A percentile compares a stretch with the other conserved stretches of the same genome.
phyloP scores from a whole-genome alignment of 2,888 invertebrate species.

The Drosophila macrospina region DNA sequence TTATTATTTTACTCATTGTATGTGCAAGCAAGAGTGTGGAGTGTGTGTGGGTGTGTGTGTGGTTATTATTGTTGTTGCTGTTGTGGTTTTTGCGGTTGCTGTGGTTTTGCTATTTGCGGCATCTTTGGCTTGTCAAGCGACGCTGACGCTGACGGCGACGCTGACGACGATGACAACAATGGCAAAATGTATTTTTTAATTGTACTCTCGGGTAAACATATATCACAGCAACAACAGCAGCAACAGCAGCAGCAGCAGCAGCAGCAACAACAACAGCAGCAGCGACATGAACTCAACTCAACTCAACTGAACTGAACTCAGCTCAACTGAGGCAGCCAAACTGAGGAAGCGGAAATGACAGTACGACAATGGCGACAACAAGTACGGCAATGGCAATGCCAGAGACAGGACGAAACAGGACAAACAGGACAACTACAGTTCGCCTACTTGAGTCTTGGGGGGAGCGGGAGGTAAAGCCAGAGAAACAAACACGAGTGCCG shows the following conservation, averaged over 20 bases:
- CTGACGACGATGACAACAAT: constrained; percentile 69
- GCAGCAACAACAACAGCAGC: constrained; percentile 9
- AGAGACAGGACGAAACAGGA: constrained; percentile 39
- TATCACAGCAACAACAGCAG: constrained; percentile 50
- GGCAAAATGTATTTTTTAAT: constrained; percentile 80
- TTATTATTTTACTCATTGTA: constrained; percentile 66
- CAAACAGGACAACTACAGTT: constrained; percentile 47
- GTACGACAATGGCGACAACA: constrained; percentile 73
- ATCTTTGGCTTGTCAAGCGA: constrained; percentile 79
- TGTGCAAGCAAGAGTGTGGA: constrained; percentile 12
- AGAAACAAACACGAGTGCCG: constrained; percentile 75
- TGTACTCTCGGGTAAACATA: constrained; percentile 78
- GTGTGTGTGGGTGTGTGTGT: constrained; percentile 14
- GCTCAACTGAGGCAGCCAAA: constrained; percentile 42
- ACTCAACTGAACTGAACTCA: constrained; percentile 52
- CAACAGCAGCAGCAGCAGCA: constrained; percentile 39
- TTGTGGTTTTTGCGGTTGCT: constrained; percentile 47
- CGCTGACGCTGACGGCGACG: constrained; percentile 44
- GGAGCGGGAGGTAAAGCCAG: constrained; percentile 63
- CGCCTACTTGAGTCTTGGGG: constrained; percentile 62
- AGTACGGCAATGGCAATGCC: constrained; percentile 73
- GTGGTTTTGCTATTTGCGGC: constrained; percentile 72
- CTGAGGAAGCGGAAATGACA: constrained; percentile 77
- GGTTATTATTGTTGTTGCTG: constrained; percentile 36
- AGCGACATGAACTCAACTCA: constrained; percentile 60